Evolutionary conservation across 2,797 vertebrate species (phyloP).

Genomic region (Phyllotis vaccarum): DNA sequence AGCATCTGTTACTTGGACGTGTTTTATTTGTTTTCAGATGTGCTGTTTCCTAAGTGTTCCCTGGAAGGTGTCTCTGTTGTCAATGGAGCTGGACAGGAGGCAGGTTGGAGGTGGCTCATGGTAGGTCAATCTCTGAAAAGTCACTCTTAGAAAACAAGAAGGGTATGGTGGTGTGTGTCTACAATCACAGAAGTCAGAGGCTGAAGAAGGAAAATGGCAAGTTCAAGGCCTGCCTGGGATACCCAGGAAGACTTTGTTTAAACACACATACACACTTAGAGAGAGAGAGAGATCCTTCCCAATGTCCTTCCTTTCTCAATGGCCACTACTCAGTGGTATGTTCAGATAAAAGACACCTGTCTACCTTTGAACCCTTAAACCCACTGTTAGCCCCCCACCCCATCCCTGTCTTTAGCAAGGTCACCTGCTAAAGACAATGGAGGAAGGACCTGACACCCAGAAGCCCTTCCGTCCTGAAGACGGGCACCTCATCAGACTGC

Average conservation of each 20-base stretch:
- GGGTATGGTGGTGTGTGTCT: not conserved
- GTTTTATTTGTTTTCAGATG: not conserved
- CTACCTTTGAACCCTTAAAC: not conserved
- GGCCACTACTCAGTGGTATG: not conserved
- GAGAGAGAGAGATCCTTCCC: not conserved
- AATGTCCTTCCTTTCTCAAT: not conserved
- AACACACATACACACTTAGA: not conserved
- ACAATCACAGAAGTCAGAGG: not conserved
- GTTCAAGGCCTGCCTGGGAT: not conserved
- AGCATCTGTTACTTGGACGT: not conserved
- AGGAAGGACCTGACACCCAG: not conserved
- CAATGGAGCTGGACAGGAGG: not conserved
- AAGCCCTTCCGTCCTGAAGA: not conserved
- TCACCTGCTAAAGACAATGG: not conserved
- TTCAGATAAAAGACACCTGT: not conserved
- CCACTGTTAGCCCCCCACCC: fast-evolving
- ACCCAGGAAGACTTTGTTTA: not conserved
- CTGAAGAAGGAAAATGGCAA: not conserved
- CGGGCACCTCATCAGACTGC: not conserved
- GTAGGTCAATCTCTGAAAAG: not conserved
- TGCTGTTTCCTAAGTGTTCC: not conserved
- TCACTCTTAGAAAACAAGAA: not conserved
- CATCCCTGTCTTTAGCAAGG: not conserved
- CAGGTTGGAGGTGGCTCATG: not conserved
- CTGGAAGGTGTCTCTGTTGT: not conserved